These are phyloP conservation scores for Meles meles DNA, from an alignment of 2,113 vertebrate genomes.

Conservation along the genomic window DNA sequence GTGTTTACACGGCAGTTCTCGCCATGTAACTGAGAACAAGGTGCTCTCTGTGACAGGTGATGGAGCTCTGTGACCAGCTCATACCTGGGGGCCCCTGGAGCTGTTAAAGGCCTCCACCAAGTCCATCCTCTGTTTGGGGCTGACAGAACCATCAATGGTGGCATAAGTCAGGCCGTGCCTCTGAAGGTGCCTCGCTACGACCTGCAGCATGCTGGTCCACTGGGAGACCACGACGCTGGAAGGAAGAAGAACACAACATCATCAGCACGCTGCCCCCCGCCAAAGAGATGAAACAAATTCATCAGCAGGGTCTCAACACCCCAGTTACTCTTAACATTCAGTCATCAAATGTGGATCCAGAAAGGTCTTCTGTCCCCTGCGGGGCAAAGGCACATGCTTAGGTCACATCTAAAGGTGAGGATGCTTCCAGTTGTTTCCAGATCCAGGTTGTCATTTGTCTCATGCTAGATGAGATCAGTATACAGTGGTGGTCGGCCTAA, in stretches of 20 bases:
- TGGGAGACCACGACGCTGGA: conserved; percentile 95
- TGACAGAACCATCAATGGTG: conserved; percentile 91
- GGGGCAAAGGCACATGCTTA: background rate
- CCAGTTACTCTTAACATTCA: background rate
- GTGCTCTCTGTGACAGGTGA: background rate
- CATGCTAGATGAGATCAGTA: background rate
- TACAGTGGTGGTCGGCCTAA: background rate
- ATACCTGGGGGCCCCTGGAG: conserved; percentile 88
- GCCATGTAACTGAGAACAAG: background rate
- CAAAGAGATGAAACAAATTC: background rate
- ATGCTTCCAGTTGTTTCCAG: background rate
- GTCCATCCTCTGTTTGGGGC: conserved; percentile 93
- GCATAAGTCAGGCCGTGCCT: conserved; percentile 82
- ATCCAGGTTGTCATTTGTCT: background rate
- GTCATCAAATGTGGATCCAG: background rate
- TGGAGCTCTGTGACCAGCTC: background rate
- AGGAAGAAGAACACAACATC: background rate
- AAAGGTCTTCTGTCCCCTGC: background rate
- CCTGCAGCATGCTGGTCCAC: conserved; percentile 95
- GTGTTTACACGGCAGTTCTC: background rate
- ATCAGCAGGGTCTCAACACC: background rate
- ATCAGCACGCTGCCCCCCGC: rapidly evolving
- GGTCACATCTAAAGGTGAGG: background rate
- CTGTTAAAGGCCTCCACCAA: conserved; percentile 95
- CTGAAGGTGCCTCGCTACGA: conserved; percentile 89